These are phyloP conservation scores for Dolichotis patagonum DNA, from an alignment of 2,113 vertebrate species.

Conservation along the genomic window DNA sequence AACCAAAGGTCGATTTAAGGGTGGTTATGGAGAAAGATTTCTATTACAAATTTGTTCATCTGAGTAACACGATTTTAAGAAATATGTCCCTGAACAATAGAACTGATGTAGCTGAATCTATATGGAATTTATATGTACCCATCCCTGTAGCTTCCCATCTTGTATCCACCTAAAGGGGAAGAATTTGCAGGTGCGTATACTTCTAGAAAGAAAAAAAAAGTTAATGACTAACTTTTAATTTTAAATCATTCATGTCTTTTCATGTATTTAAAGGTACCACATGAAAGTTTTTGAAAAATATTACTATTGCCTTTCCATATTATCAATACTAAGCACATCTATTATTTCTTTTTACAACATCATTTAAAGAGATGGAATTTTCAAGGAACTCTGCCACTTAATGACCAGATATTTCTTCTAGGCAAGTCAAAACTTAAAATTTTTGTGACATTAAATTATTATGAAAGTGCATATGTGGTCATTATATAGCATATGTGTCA, in stretches of 20 bases:
- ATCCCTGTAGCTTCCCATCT: not conserved
- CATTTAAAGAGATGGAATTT: constrained; percentile 48
- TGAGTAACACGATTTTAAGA: not conserved
- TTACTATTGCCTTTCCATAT: not conserved
- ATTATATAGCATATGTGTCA: constrained; percentile 25
- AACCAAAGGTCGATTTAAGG: not conserved
- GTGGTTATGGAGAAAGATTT: not conserved
- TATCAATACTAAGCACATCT: not conserved
- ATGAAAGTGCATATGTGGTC: not conserved
- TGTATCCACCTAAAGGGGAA: not conserved
- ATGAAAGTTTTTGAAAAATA: not conserved
- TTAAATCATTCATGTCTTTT: not conserved
- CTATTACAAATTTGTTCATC: not conserved
- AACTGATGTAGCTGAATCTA: not conserved
- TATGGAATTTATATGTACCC: not conserved
- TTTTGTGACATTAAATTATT: constrained; percentile 8
- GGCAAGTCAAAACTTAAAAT: constrained; percentile 20
- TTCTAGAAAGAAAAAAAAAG: not conserved
- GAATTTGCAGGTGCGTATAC: not conserved
- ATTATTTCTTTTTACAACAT: not conserved
- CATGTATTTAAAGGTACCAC: not conserved
- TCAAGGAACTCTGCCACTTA: not conserved
- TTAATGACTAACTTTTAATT: not conserved
- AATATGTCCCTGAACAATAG: not conserved
- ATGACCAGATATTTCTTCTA: constrained; percentile 16